Evolutionary conservation across 2,797 vertebrate genomes (phyloP), one percentile per base, ranked within the genome.

Genomic region (Orestias chungarensis): DNA sequence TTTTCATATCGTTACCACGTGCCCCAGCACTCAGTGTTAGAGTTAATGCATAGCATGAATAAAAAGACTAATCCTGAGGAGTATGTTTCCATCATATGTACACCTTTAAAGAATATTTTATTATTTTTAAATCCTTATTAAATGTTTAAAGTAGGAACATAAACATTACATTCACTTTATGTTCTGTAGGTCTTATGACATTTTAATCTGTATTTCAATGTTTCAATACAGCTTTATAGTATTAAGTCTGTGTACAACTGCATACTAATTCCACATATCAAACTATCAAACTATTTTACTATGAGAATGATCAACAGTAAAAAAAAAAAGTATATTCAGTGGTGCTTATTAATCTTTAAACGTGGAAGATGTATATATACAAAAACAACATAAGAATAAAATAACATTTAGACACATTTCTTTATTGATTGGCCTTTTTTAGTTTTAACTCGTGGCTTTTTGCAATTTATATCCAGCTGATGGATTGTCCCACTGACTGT

Each of bases 401-500:
- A 7, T 50, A n/a, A 12, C 31, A 61, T 38, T 61, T 61, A 20
- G 10, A 59, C 15, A 35, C n/a, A 3, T 33, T 59, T 54, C 35
- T 59, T 42, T 27, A 7, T 9, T 2, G 10, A 33, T 33, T 3
- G 1, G 18, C 11, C 4, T 23, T 33, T 1, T 49, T 47, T 47
- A 27, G n/a, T 70, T 9, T 50, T 20, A n/a, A 46, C 59, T 23
- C 29, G 38, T 15, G 5, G 15, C 29, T 33, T 12, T 20, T 44
- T 44, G 31, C n/a, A 31, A 46, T 59, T 7, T 17, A 35, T 18
- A 23, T 11, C 31, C 55, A 35, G 10, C 6, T 49, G 38, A 20
- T 31, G 20, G 49, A 31, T 25, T 76, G 74, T 44, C 46, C 55
- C 23, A 78, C 82, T 75, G 42, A 90, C 86, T 86, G 0, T 82